These are phyloP conservation scores for Silurus asotus DNA, from an alignment of 2,113 vertebrate genomes.

Conservation along the genomic window DNA sequence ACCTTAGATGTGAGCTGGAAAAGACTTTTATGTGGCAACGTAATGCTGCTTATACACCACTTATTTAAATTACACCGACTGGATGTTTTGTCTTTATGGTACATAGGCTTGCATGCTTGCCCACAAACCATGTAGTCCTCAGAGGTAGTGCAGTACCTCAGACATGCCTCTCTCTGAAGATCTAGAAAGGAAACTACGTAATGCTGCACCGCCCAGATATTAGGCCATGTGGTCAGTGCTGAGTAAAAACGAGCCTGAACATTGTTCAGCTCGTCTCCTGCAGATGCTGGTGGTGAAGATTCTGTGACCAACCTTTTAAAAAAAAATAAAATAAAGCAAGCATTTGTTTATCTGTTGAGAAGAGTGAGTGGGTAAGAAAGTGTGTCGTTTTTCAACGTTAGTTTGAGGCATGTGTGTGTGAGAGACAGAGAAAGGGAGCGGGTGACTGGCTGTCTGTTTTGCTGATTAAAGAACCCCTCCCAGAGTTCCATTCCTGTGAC, in stretches of 20 bases:
- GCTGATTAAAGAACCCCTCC: constrained; percentile 45
- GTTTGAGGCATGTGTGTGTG: background rate
- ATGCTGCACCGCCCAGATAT: constrained; percentile 9
- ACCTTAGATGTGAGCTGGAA: background rate
- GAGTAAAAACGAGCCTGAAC: constrained; percentile 45
- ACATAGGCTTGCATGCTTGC: background rate
- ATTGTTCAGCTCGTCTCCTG: constrained; percentile 33
- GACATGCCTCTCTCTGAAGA: background rate
- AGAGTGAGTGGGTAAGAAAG: background rate
- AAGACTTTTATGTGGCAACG: background rate
- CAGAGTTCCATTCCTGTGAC: constrained; percentile 55
- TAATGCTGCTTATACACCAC: background rate
- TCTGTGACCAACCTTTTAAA: background rate
- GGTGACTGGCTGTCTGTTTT: constrained; percentile 33
- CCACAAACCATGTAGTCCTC: background rate
- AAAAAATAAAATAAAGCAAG: background rate
- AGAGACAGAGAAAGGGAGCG: background rate
- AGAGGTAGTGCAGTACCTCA: background rate
- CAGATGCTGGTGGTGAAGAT: constrained; percentile 41
- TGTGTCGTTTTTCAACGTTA: background rate
- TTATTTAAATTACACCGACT: background rate
- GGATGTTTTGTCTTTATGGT: background rate
- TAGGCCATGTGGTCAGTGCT: constrained; percentile 11
- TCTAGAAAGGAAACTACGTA: background rate
- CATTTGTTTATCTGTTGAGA: background rate